These are phyloP conservation scores for Pantala flavescens DNA, from an alignment of 1,140 invertebrate species.

Conservation along the genomic window DNA sequence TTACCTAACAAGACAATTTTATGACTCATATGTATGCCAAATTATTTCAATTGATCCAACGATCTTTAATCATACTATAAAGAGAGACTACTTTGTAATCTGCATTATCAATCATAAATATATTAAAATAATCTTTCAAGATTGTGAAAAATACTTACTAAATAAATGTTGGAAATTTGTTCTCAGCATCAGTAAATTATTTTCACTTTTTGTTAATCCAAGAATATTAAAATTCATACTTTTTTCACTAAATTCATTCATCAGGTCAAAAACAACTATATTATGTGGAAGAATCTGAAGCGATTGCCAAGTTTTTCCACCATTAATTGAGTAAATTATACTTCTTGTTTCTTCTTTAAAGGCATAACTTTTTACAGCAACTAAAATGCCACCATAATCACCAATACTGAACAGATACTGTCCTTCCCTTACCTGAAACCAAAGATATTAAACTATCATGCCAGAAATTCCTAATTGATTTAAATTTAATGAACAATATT, in stretches of 20 bases:
- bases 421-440: conserved; percentile 55
- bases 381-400: conserved; percentile 78
- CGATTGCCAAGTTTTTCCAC: conserved; percentile 68
- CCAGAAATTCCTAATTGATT: too few relatives aligned
- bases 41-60: too few relatives aligned
- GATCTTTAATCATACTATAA: too few relatives aligned
- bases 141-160: conserved; percentile 27
- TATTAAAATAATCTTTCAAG: neutral
- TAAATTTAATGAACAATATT: too few relatives aligned
- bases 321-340: conserved; percentile 73
- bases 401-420: conserved; percentile 81
- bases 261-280: conserved; percentile 72
- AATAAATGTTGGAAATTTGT: conserved; percentile 66
- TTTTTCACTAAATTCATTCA: conserved; percentile 86
- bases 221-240: conserved; percentile 86
- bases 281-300: conserved; percentile 58
- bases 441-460: too few relatives aligned
- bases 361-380: conserved; percentile 73
- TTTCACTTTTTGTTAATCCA: conserved; percentile 60
- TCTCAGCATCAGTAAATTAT: conserved; percentile 81
- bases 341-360: conserved; percentile 58
- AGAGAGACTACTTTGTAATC: too few relatives aligned
- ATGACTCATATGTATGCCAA: too few relatives aligned
- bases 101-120: too few relatives aligned
- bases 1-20: conserved; percentile 28